Base-by-base conservation (phyloP, 1,140 invertebrate species). In the Drosophila grimshawi region DNA sequence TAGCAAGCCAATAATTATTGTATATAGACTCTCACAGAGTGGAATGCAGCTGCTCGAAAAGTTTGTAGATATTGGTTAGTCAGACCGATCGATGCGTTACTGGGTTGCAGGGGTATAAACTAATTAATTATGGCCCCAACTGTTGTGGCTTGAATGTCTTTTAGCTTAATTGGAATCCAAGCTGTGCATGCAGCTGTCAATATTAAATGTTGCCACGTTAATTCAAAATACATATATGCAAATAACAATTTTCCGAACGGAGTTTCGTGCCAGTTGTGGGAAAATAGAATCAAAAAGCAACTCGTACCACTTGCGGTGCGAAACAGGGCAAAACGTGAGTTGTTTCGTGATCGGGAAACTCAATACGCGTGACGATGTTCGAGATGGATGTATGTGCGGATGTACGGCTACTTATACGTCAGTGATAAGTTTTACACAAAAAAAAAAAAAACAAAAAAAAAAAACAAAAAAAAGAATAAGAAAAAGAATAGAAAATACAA, bases 401-500 rank as follows among this genome's bases (percentile, higher is more conserved):
- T 35, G 45, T 51, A 32, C 39, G 1, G 39, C 5, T 10, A 10
- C 8, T 3, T n/a, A 11, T 11, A 61, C 19, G 19, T 19, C 19
- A 19, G 19, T 43, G 41, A 19, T 52, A 11, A 48, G 5, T 53
- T 41, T 39, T 39, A 39, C 19, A 19, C 19, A 19, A 1, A 19
- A 19, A 19, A 19, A 19, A 19, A 19, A 19, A 19, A 19, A 19
- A 19, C 1, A 19, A 19, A 19, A 19, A 19, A 1, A 19, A 19
- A 19, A 19, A 19, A 19, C 1, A 19, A 19, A 1, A 19, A 19
- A 0, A 19, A 19, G 19, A 19, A 19, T 0, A 19, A 19, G 19
- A 19, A 19, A 19, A 19, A 19, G 19, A 19, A 49, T 41, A 32
- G 35, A 55, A 60, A 48, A 48, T 53, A 48, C 6, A 70, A 80